phyloP scores from a whole-genome alignment of 2,113 vertebrate genomes.

The Perca flavescens region DNA sequence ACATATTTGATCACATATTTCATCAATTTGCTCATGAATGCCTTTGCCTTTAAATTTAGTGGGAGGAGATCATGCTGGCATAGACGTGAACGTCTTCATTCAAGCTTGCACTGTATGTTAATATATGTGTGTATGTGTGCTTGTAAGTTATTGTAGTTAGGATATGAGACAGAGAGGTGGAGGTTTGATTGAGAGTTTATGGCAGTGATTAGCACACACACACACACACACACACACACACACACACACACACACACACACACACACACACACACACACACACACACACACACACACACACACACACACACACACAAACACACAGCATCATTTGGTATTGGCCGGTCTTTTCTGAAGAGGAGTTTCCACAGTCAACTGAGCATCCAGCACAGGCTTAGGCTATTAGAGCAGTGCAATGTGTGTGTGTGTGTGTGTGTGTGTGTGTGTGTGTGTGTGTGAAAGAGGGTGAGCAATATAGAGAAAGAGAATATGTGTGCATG shows the following conservation, averaged over 20 bases:
- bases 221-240: conserved; percentile 12
- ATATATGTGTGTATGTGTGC: neutral
- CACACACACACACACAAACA: conserved; percentile 13
- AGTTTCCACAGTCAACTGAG: conserved; percentile 56
- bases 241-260: conserved; percentile 21
- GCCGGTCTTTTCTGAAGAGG: conserved; percentile 46
- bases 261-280: conserved; percentile 16
- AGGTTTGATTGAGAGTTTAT: conserved; percentile 58
- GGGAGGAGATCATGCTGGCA: neutral
- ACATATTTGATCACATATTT: conserved; percentile 15
- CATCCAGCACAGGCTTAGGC: conserved; percentile 54
- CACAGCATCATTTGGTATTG: conserved; percentile 40
- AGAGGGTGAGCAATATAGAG: neutral
- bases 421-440: conserved; percentile 36
- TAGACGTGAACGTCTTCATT: conserved; percentile 3
- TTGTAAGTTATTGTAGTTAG: neutral
- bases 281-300: conserved; percentile 19
- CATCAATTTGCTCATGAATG: conserved; percentile 45
- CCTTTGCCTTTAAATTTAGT: conserved; percentile 39
- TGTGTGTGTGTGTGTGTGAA: conserved; percentile 1
- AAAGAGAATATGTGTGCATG: neutral
- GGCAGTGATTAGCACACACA: conserved; percentile 27
- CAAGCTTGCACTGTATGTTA: neutral
- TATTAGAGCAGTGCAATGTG: conserved; percentile 49
- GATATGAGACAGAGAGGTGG: conserved; percentile 49